Percentiles rank a stretch among this genome's conserved stretches.
phyloP scores from a whole-genome alignment of 1,140 invertebrate genomes.

The Drosophila sechellia region DNA sequence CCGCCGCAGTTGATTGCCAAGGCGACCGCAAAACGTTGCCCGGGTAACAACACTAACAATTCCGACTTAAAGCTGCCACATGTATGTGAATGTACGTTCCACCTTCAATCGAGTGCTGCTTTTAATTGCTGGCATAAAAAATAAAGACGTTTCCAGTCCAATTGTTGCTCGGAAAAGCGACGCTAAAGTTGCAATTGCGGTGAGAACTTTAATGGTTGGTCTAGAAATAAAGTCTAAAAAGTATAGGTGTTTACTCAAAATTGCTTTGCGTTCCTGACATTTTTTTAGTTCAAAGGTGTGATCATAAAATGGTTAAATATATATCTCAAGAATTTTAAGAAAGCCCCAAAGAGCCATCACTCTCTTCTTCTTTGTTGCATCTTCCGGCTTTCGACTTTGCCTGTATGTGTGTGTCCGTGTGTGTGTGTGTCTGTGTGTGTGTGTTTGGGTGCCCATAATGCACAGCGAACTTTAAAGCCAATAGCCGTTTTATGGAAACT shows the following conservation, averaged over 20 bases:
- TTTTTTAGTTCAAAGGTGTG: no score
- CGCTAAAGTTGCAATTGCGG: not conserved
- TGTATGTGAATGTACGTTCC: constrained; percentile 3
- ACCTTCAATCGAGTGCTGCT: constrained; percentile 48
- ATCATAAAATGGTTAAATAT: not conserved
- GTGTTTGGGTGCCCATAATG: not conserved
- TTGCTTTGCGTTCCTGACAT: no score
- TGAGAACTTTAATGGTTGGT: not conserved
- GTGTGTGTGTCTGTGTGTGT: not conserved
- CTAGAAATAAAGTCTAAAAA: not conserved
- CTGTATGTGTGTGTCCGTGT: no score
- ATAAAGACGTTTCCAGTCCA: constrained; percentile 16
- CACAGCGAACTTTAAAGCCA: constrained; percentile 9
- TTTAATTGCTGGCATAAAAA: constrained; percentile 67
- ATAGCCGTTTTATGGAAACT: constrained; percentile 43
- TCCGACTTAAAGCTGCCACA: constrained; percentile 43
- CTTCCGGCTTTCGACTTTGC: not conserved
- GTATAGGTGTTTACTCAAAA: no score
- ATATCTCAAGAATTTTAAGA: not conserved
- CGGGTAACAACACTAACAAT: constrained; percentile 42
- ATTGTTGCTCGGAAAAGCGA: constrained; percentile 30
- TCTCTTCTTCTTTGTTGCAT: constrained; percentile 12
- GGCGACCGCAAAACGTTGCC: constrained; percentile 65
- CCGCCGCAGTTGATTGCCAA: constrained; percentile 68
- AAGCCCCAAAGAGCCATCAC: not conserved